phyloP scores from a whole-genome alignment of 2,888 invertebrate genomes.

The Pachycephus smyrnensis region DNA sequence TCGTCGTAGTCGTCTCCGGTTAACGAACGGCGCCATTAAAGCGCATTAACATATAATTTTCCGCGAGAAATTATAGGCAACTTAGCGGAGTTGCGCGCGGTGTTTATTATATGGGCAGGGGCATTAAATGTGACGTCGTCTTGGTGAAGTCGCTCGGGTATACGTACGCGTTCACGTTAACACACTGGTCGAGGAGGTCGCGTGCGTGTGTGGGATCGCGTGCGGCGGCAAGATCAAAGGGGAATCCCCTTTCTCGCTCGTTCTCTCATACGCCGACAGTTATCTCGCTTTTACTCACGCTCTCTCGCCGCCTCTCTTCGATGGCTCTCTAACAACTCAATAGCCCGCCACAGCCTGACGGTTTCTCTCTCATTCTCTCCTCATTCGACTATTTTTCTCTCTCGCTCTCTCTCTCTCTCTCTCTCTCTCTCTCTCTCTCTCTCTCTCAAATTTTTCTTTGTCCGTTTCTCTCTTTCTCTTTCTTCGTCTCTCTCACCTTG shows the following conservation, averaged over 20 bases:
- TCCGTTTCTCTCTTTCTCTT: neutral
- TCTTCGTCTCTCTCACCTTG: neutral
- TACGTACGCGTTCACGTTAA: constrained; percentile 50
- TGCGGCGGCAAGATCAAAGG: constrained; percentile 65
- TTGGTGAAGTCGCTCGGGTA: constrained; percentile 40
- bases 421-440: neutral
- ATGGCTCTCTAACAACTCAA: constrained; percentile 31
- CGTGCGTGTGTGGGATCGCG: constrained; percentile 58
- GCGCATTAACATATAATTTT: constrained; percentile 58
- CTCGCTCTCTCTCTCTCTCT: neutral
- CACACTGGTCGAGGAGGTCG: constrained; percentile 35
- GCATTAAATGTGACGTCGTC: constrained; percentile 47
- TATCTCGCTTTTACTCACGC: constrained; percentile 18
- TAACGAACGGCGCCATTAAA: constrained; percentile 58
- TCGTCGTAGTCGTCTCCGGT: constrained; percentile 37
- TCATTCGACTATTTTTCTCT: constrained; percentile 3
- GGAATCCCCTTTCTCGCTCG: constrained; percentile 28
- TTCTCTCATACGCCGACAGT: constrained; percentile 14
- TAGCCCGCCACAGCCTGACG: constrained; percentile 19
- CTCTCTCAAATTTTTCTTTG: neutral
- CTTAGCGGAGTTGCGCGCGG: constrained; percentile 37
- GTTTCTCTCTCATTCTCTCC: constrained; percentile 17
- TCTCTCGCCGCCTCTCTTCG: constrained; percentile 18
- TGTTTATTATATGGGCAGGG: constrained; percentile 33
- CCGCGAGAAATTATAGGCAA: constrained; percentile 60